These are phyloP conservation scores for Lycocerus yunnanus DNA, from an alignment of 2,888 invertebrate genomes.

Conservation along the genomic window DNA sequence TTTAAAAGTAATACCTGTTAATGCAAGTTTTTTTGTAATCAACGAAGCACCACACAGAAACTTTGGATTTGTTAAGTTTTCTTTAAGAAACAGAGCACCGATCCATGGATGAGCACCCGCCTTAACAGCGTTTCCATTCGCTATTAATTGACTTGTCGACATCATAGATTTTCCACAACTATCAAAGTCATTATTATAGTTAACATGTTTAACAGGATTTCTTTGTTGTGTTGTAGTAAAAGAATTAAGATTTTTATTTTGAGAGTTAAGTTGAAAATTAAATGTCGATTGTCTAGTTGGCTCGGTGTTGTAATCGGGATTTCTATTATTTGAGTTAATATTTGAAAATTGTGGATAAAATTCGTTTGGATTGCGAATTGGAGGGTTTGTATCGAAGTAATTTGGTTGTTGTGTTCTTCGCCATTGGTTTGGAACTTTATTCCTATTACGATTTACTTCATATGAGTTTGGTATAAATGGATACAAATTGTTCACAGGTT, in stretches of 20 bases:
- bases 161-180: slow-evolving; percentile 46
- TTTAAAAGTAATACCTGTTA: slow-evolving; percentile 52
- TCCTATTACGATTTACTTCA: too few relatives aligned
- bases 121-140: slow-evolving; percentile 44
- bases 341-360: too few relatives aligned
- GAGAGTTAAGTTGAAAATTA: not conserved
- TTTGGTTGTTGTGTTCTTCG: not conserved
- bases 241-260: not conserved
- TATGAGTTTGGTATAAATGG: too few relatives aligned
- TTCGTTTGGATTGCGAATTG: too few relatives aligned
- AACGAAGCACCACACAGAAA: slow-evolving; percentile 52
- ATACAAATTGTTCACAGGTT: not conserved
- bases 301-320: not conserved
- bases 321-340: not conserved
- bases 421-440: too few relatives aligned
- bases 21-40: slow-evolving; percentile 47
- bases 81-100: slow-evolving; percentile 47
- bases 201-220: not conserved
- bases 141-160: slow-evolving; percentile 45
- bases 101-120: slow-evolving; percentile 52
- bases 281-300: not conserved
- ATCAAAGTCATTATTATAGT: slow-evolving; percentile 20
- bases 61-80: slow-evolving; percentile 43
- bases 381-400: not conserved
- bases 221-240: not conserved